A percentile compares a stretch with the other conserved stretches of the same genome.
Evolutionary conservation across 2,113 vertebrate genomes (phyloP).

Genomic region (Burhinus bistriatus): DNA sequence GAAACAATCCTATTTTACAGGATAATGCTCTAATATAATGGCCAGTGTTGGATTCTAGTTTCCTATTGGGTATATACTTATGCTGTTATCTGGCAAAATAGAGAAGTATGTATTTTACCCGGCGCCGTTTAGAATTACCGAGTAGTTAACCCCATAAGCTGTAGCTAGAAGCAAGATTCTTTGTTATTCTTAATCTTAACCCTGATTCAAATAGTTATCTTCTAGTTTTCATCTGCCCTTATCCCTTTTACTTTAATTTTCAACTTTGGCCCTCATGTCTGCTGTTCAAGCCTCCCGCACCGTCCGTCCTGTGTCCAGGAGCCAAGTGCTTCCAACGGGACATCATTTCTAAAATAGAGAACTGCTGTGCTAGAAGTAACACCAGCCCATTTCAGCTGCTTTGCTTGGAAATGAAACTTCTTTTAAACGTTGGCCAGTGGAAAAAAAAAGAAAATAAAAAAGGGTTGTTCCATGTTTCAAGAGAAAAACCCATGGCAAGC

Average conservation of each 20-base stretch:
- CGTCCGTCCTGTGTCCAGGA: rapidly evolving
- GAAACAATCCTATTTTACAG: neutral
- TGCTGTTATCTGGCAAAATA: neutral
- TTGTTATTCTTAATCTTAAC: neutral
- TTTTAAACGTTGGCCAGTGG: neutral
- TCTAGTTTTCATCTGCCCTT: neutral
- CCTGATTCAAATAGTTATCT: neutral
- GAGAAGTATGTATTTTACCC: neutral
- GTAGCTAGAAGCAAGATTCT: neutral
- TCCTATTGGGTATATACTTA: neutral
- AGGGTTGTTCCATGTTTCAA: neutral
- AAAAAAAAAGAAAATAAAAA: neutral
- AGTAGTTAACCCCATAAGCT: neutral
- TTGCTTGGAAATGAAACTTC: neutral
- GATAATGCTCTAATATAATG: neutral
- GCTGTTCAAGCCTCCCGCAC: neutral
- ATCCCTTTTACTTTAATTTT: neutral
- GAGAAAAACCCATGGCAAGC: rapidly evolving
- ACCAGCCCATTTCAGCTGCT: neutral
- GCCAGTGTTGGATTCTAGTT: neutral
- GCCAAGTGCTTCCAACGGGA: neutral
- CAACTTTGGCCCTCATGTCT: neutral
- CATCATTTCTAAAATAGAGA: neutral
- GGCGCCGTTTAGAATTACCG: neutral
- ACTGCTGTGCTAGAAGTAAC: neutral